Percentiles rank a stretch among this genome's conserved stretches.
phyloP scores from a whole-genome alignment of 2,113 vertebrate genomes.

The Leucoraja erinaceus region DNA sequence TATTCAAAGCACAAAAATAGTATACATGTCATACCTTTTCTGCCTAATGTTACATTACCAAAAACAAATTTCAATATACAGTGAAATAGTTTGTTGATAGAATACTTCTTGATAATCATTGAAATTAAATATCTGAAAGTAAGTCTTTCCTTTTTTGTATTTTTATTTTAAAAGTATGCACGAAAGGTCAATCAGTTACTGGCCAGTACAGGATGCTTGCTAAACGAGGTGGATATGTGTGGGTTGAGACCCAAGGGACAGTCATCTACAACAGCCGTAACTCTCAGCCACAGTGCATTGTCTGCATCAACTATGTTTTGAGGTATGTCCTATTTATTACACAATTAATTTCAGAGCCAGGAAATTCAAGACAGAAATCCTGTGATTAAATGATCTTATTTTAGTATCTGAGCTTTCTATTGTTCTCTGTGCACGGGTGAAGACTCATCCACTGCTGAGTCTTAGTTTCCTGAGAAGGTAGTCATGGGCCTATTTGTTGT shows the following conservation, averaged over 20 bases:
- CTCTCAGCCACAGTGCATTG: conserved; percentile 78
- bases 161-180: conserved; percentile 65
- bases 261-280: conserved; percentile 74
- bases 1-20: conserved; percentile 49
- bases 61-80: too few relatives aligned
- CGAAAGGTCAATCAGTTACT: conserved; percentile 82
- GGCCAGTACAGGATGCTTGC: conserved; percentile 88
- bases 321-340: conserved; percentile 60
- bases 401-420: background rate
- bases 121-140: background rate
- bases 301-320: conserved; percentile 85
- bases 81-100: background rate
- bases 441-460: background rate
- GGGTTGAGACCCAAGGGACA: conserved; percentile 86
- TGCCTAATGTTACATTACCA: conserved; percentile 42
- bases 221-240: conserved; percentile 82
- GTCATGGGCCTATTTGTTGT: background rate
- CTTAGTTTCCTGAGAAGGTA: background rate
- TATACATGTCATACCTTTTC: conserved; percentile 46
- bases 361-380: conserved; percentile 12
- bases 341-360: background rate
- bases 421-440: background rate
- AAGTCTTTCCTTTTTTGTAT: background rate
- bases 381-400: conserved; percentile 11
- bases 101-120: background rate